phyloP scores from a whole-genome alignment of 1,140 invertebrate species.

The Halictus rubicundus region DNA sequence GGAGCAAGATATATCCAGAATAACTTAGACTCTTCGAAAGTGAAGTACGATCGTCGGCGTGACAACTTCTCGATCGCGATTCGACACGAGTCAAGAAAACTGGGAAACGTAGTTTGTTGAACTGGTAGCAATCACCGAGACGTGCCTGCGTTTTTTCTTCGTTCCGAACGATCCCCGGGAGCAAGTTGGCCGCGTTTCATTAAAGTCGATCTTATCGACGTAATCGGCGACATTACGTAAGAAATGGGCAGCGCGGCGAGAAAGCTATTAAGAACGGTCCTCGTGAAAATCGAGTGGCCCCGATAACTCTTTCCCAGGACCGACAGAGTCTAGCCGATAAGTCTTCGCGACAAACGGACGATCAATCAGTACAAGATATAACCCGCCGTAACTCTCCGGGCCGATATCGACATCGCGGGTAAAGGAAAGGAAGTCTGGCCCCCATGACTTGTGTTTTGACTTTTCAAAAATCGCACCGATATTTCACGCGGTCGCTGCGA shows the following conservation, averaged over 20 bases:
- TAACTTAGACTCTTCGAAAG: too few species aligned
- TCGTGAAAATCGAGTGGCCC: conserved; percentile 57
- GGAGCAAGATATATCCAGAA: too few species aligned
- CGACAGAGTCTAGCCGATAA: conserved; percentile 53
- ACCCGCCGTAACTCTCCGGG: conserved; percentile 36
- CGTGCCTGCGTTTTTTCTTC: neutral
- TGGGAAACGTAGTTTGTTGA: neutral
- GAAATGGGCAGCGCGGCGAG: conserved; percentile 43
- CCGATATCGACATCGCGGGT: conserved; percentile 57
- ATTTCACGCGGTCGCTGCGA: neutral
- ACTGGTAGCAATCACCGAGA: neutral
- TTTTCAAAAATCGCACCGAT: conserved; percentile 19
- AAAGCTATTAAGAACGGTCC: conserved; percentile 35
- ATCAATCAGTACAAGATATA: conserved; percentile 64
- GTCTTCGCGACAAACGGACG: conserved; percentile 52
- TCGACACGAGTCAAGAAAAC: neutral
- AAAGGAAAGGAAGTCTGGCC: conserved; percentile 5
- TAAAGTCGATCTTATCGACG: conserved; percentile 42
- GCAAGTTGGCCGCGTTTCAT: conserved; percentile 8
- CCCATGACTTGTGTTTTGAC: conserved; percentile 5
- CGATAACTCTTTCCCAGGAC: conserved; percentile 58
- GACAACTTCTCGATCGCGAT: neutral
- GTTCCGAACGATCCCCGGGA: conserved; percentile 6
- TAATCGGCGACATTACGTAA: conserved; percentile 46
- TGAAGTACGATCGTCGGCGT: neutral